A percentile compares a stretch with the other conserved stretches of the same genome.
Evolutionary conservation across 2,888 invertebrate genomes (phyloP).

Genomic region (Lithophane ornitopus): DNA sequence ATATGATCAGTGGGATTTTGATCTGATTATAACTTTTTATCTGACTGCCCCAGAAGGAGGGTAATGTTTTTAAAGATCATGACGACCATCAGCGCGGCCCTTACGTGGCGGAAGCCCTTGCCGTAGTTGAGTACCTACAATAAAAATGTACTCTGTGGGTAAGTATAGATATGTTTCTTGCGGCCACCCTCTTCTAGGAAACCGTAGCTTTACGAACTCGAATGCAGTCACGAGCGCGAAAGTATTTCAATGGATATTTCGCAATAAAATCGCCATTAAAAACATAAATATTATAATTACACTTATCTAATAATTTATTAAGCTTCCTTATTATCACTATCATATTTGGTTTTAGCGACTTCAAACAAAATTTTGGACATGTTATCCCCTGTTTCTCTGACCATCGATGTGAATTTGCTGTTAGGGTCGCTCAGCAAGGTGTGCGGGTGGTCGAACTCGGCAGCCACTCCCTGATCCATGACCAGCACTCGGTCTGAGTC

Average conservation of each 20-base stretch:
- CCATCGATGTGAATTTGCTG: conserved; percentile 92
- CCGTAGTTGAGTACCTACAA: too few species aligned
- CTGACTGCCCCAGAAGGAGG: too few species aligned
- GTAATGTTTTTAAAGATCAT: too few species aligned
- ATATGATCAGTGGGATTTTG: not conserved
- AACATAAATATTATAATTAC: conserved; percentile 41
- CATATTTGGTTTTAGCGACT: conserved; percentile 82
- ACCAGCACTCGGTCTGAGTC: conserved; percentile 97
- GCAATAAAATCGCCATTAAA: conserved; percentile 15
- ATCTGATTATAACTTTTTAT: not conserved
- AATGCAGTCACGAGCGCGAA: not conserved
- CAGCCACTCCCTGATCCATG: conserved; percentile 94
- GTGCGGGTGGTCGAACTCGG: conserved; percentile 93
- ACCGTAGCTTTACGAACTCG: not conserved
- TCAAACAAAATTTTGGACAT: conserved; percentile 80
- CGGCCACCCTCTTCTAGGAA: not conserved
- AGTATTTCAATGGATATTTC: not conserved
- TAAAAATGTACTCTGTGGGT: too few species aligned
- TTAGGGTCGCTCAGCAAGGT: conserved; percentile 90
- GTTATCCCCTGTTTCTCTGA: conserved; percentile 91
- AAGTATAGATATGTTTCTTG: too few species aligned
- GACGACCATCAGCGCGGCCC: not conserved
- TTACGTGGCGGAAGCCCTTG: too few species aligned
- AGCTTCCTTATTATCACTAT: conserved; percentile 68
- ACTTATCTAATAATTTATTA: conserved; percentile 18